These are phyloP conservation scores for Chromobotia macracanthus DNA, from an alignment of 2,797 vertebrate genomes.

Conservation along the genomic window DNA sequence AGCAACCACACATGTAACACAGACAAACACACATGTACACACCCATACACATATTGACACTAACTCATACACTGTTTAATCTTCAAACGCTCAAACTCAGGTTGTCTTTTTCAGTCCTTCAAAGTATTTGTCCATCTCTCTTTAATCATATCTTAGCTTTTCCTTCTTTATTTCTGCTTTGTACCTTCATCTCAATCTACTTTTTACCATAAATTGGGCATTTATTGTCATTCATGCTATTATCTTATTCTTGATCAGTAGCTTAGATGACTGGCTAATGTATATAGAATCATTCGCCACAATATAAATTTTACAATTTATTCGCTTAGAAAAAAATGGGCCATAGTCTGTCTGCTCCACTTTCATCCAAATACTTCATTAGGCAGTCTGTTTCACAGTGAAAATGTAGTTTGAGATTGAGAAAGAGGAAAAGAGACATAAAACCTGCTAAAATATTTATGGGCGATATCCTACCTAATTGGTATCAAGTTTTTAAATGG, in stretches of 20 bases:
- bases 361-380: too few relatives aligned
- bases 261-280: conserved; percentile 54
- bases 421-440: conserved; percentile 28
- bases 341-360: conserved; percentile 73
- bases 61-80: too few relatives aligned
- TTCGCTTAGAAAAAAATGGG: too few relatives aligned
- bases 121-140: conserved; percentile 42
- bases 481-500: conserved; percentile 86
- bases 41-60: conserved; percentile 44
- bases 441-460: conserved; percentile 80
- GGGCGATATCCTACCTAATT: conserved; percentile 80
- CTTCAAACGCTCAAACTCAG: conserved; percentile 19
- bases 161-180: conserved; percentile 62
- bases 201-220: conserved; percentile 80
- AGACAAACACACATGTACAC: conserved; percentile 59
- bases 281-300: conserved; percentile 70
- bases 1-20: conserved; percentile 74
- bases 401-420: conserved; percentile 20
- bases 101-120: conserved; percentile 10
- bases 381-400: conserved; percentile 77
- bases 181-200: conserved; percentile 53
- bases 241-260: conserved; percentile 68
- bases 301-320: too few relatives aligned
- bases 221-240: conserved; percentile 82
- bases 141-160: conserved; percentile 62